Conservation (phyloP, 2,888 invertebrate genomes). For the Oscheius myriophilus region DNA sequence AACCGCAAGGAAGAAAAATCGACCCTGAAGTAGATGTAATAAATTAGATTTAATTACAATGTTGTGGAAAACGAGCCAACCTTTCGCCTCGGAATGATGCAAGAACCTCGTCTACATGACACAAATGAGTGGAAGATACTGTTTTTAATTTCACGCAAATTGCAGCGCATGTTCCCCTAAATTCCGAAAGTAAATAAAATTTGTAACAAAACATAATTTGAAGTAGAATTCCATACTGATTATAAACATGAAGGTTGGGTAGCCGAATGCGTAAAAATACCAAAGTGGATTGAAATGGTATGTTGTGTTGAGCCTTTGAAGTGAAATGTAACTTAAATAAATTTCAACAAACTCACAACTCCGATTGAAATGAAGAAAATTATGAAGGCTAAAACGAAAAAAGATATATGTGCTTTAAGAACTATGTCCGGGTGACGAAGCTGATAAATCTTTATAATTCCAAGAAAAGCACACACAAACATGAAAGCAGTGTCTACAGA, state of each 20-base stretch:
- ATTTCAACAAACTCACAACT: constrained; percentile 72
- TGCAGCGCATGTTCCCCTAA: constrained; percentile 19
- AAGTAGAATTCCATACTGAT: constrained; percentile 76
- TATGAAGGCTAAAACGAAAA: constrained; percentile 79
- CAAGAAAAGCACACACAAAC: constrained; percentile 87
- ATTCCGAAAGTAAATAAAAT: background rate
- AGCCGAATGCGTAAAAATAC: constrained; percentile 80
- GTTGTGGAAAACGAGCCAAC: no score
- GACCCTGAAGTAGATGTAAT: constrained; percentile 13
- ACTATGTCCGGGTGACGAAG: constrained; percentile 87
- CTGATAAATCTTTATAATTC: constrained; percentile 88
- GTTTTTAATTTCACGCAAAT: constrained; percentile 32
- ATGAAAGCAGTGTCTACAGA: constrained; percentile 87
- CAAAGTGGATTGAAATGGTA: constrained; percentile 74
- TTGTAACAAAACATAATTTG: constrained; percentile 57
- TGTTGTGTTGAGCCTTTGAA: background rate
- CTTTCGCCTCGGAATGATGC: constrained; percentile 44
- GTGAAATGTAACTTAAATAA: background rate
- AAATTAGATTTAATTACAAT: no score
- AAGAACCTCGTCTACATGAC: constrained; percentile 44
- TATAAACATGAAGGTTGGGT: constrained; percentile 78
- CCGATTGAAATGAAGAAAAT: constrained; percentile 79
- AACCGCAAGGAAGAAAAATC: constrained; percentile 43
- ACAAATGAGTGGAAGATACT: constrained; percentile 39
- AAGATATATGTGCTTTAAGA: constrained; percentile 77